Evolutionary conservation across 2,797 vertebrate species (phyloP), one percentile per base, ranked within the genome.

Genomic region (Myripristis jacobus): DNA sequence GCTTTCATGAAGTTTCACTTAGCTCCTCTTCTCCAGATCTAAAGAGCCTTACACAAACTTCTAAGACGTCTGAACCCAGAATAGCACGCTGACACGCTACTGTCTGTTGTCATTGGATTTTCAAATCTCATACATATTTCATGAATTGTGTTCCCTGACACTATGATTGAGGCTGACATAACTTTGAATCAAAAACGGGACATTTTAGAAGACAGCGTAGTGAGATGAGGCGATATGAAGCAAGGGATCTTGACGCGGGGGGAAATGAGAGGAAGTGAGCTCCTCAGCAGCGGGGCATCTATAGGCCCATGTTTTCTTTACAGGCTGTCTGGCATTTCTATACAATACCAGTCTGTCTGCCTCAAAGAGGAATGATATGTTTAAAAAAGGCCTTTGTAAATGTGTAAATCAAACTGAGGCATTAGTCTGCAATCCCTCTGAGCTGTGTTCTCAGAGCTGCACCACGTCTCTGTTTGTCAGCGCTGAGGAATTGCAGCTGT

Each of bases 401-500:
- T 83, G 81, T 77, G 86, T 82, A 86, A 88, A 88, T 90, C 81
- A 90, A 79, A 83, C 62, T 0, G 72, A 74, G 70, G 77, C 77
- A 85, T 89, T 88, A 87, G 84, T 82, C 76, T 68, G 56, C 83
- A 72, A 81, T 89, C 83, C 77, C 86, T 85, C 70, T 70, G 79
- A 85, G 88, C 80, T 70, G 84, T 57, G 63, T 85, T 86, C 43
- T 38, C 77, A 31, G 76, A 69, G 77, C 79, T 7, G 70, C 75
- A 29, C 75, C 81, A 59, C 83, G 52, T 88, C 81, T 84, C 87
- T 79, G 86, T 84, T 87, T 83, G 88, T 88, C 84, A 81, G 83
- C 66, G 22, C 66, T 90, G 88, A 92, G 79, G 71, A 89, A 89
- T 89, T 68, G 78, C 86, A 80, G 81, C 87, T 89, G 92, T 91